Evolutionary conservation across 2,888 invertebrate genomes (phyloP).

Genomic region (Tetanocera ferruginea): DNA sequence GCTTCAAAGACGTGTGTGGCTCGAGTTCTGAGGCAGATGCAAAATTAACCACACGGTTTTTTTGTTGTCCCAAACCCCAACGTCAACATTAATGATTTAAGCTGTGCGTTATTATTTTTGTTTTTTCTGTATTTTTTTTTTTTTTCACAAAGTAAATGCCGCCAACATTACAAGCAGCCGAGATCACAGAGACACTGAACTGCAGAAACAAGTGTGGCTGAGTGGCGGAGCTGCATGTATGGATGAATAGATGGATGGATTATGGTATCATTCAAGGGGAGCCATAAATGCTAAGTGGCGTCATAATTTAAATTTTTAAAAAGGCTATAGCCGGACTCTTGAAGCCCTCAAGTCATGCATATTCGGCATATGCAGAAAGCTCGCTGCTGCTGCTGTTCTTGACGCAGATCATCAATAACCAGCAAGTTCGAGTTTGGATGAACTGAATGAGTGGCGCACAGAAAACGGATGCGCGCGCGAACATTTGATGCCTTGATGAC

Average conservation of each 20-base stretch:
- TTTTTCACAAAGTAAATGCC: not conserved
- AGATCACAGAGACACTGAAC: not conserved
- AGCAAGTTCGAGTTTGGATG: slow-evolving; percentile 10
- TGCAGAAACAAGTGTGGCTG: not conserved
- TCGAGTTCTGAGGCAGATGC: slow-evolving; percentile 29
- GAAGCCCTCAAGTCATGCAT: not conserved
- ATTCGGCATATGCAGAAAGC: not conserved
- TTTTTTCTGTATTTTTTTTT: not conserved
- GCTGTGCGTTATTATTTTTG: not conserved
- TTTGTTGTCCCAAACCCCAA: not conserved
- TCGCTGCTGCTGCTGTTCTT: not conserved
- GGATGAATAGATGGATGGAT: too few relatives aligned
- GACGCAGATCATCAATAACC: slow-evolving; percentile 32
- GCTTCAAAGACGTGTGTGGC: slow-evolving; percentile 23
- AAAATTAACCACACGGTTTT: not conserved
- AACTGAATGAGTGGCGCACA: not conserved
- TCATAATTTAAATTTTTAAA: slow-evolving; percentile 63
- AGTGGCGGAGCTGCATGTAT: not conserved
- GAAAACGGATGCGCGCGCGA: slow-evolving; percentile 19
- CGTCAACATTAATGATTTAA: not conserved
- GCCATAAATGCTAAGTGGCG: slow-evolving; percentile 66
- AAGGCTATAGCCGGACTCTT: slow-evolving; percentile 11
- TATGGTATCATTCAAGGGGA: slow-evolving; percentile 10
- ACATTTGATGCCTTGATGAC: slow-evolving; percentile 29
- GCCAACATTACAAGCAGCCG: not conserved